Base-by-base conservation (phyloP, 2,888 invertebrate species). In the Macaria liturata region DNA sequence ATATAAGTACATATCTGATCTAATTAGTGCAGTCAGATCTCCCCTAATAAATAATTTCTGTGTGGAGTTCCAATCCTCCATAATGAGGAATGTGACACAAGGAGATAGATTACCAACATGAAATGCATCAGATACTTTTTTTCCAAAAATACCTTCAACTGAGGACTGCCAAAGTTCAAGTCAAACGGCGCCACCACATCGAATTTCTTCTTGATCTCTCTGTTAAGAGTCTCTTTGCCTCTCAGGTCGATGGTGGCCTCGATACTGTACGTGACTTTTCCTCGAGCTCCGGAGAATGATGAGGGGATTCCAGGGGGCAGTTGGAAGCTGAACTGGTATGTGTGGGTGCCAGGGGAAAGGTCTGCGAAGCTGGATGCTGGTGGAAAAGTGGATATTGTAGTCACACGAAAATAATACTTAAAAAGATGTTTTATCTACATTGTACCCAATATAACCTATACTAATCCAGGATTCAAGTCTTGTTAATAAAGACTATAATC, bases 251-350 rank as follows among this genome's bases (percentile, higher is more conserved):
- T 37, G 30, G 63, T 70, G 0, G 75, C 85, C 3, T 59, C 71
- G 6, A 83, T 68, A 9, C 63, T 67, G 65, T 86, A 87, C 0
- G 51, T 47, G 1, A 88, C 64, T 0, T 64, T 46, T 0, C 87
- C 88, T 9, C 74, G 70, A 0, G 75, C 70, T 0, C 80, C 79
- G 4, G 62, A 62, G 53, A 80, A 86, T 0, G 81, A 72, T 0
- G 89, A 88, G 0, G 88, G 89, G 2, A 69, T 71, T 4, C 61
- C 73, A 6, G 64, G 69, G 0, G 88, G 88, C 51, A 88, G 69
- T 61, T 78, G 81, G 62, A 69, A 87, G 30, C 70, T 68, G 64
- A 88, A 87, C 0, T 80, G 75, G 9, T 84, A 69, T 0, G 65
- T 60, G 51, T 88, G 83, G 0, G 59, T 47, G 0, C 83, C 84